Conservation (phyloP, 2,888 invertebrate genomes). For the Parochlus steinenii region DNA sequence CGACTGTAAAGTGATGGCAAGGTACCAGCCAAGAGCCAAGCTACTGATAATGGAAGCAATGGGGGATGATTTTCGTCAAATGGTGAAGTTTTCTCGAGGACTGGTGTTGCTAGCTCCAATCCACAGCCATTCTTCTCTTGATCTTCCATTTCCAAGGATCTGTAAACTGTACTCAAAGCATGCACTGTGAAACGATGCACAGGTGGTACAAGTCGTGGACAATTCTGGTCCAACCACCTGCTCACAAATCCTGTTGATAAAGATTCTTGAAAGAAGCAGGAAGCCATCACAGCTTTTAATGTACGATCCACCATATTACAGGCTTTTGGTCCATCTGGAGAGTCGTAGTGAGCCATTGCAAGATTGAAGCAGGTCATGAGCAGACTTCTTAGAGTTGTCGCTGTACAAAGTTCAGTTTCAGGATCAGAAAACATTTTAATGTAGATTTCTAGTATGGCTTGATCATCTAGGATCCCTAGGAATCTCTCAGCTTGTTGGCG, state of each 20-base stretch:
- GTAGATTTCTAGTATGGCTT: conserved; percentile 46
- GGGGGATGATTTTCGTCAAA: conserved; percentile 27
- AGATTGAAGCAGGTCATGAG: conserved; percentile 59
- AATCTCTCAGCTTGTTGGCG: conserved; percentile 54
- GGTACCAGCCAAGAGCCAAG: conserved; percentile 52
- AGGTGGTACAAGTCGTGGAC: conserved; percentile 56
- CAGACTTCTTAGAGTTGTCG: conserved; percentile 45
- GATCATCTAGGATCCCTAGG: conserved; percentile 39
- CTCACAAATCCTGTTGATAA: conserved; percentile 60
- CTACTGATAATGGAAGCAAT: conserved; percentile 45
- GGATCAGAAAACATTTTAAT: conserved; percentile 44
- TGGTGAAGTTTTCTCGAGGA: conserved; percentile 40
- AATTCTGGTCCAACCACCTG: conserved; percentile 68
- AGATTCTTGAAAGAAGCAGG: conserved; percentile 63
- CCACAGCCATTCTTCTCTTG: conserved; percentile 20
- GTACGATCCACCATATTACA: conserved; percentile 52
- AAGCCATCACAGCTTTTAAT: conserved; percentile 51
- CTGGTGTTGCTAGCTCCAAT: conserved; percentile 59
- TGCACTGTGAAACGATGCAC: conserved; percentile 47
- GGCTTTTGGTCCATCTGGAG: conserved; percentile 43
- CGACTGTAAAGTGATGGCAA: conserved; percentile 40
- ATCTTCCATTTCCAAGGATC: conserved; percentile 29
- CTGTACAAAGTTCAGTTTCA: conserved; percentile 39
- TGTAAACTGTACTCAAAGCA: conserved; percentile 36
- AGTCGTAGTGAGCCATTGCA: conserved; percentile 64